Base-by-base conservation (phyloP, 2,888 invertebrate genomes). In the Eurytoma adleriae region DNA sequence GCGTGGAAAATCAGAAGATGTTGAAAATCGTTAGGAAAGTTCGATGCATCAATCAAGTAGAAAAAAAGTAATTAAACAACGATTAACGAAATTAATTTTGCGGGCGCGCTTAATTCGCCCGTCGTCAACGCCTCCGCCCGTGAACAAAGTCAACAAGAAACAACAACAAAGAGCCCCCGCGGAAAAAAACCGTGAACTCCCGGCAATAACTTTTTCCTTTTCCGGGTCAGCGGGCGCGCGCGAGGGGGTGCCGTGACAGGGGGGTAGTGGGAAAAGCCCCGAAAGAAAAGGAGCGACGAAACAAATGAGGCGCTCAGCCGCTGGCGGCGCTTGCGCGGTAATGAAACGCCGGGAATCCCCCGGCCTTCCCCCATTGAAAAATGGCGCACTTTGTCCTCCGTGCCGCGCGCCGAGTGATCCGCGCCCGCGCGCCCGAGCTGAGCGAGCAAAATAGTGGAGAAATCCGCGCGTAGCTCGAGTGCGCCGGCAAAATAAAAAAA, bases 321-420 rank as follows among this genome's bases (percentile, higher is more conserved):
- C 40, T 14, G 62, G 30, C 61, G 54, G 59, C 64, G 64, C 50
- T 20, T 16, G 61, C 59, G 20, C 56, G 20, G 57, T 74, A 74
- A 74, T 74, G 67, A 67, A 74, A 74, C 74, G 56, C 16, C 56
- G 66, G 30, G 57, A 66, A 74, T 74, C 67, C 57, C 73, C 57
- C 66, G 14, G 30, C 20, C 62, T 18, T 24, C 57, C 18, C 40
- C 40, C 40, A 40, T 74, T 74, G 67, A 67, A 74, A 67, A 74
- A 74, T 74, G 57, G 48, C 48, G 66, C 52, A 57, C 66, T 67
- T 67, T 67, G 74, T 66, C 64, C 72, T 48, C 40, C 2, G 71
- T 12, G 70, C 30, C 27, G 24, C 27, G 24, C 14, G 71, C 50
- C 50, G 30, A 52, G 61, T 61, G 40, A 71, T 50, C 7, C 18